A percentile compares a stretch with the other conserved stretches of the same genome.
phyloP scores from a whole-genome alignment of 2,888 invertebrate genomes.

The Sipha maydis region DNA sequence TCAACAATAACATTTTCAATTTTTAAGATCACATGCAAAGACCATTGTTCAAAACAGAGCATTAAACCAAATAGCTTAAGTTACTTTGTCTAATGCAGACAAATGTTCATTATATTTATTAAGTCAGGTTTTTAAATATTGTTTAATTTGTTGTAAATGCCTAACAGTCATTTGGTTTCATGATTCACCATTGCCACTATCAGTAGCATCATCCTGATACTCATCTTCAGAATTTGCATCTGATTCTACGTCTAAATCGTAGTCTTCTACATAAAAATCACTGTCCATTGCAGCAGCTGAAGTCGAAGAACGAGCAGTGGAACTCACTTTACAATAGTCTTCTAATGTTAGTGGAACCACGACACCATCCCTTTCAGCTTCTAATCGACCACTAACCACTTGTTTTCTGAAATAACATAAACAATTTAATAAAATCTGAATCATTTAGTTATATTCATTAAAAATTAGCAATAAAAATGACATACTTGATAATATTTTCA shows the following conservation, averaged over 20 bases:
- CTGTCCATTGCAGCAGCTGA: conserved; percentile 86
- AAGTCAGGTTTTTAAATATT: conserved; percentile 30
- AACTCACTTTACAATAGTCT: conserved; percentile 93
- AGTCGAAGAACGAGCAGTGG: conserved; percentile 88
- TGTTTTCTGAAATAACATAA: conserved; percentile 79
- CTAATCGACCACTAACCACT: conserved; percentile 92
- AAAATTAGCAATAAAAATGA: conserved; percentile 31
- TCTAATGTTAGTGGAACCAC: conserved; percentile 96
- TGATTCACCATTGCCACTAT: conserved; percentile 92
- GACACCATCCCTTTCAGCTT: conserved; percentile 96
- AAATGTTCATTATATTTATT: conserved; percentile 40
- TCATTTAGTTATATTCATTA: conserved; percentile 33
- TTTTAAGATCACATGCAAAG: conserved; percentile 46
- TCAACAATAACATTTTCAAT: conserved; percentile 11
- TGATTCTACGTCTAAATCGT: conserved; percentile 77
- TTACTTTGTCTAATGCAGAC: conserved; percentile 24
- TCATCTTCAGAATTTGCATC: conserved; percentile 78
- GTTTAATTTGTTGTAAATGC: conserved; percentile 24
- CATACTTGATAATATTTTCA: conserved; percentile 95
- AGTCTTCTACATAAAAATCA: conserved; percentile 96
- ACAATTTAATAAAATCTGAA: conserved; percentile 32
- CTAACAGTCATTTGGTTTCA: conserved; percentile 70
- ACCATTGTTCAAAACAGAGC: conserved; percentile 40
- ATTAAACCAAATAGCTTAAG: conserved; percentile 38
- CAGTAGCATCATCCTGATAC: conserved; percentile 79